Evolutionary conservation across 2,113 vertebrate genomes (phyloP).

Genomic region (Sturnus vulgaris): DNA sequence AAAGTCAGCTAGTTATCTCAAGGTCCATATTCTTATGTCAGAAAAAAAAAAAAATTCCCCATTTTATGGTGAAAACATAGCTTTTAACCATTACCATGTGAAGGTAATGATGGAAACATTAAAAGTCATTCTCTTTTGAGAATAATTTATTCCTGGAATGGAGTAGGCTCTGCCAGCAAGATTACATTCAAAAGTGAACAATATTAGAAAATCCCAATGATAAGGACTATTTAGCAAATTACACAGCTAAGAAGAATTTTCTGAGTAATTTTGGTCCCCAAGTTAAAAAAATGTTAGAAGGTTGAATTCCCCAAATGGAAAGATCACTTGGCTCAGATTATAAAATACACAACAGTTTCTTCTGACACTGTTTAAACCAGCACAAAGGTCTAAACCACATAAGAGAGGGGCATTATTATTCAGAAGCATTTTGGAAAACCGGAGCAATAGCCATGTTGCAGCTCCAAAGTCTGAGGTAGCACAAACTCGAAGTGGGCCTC

Average conservation of each 20-base stretch:
- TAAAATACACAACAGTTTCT: not conserved
- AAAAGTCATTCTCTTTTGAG: not conserved
- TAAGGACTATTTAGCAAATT: conserved; percentile 1
- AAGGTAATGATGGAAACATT: conserved; percentile 1
- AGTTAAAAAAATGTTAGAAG: not conserved
- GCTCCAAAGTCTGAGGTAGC: not conserved
- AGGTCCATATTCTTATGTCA: not conserved
- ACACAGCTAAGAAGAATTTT: conserved; percentile 20
- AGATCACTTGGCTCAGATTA: not conserved
- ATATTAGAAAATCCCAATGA: not conserved
- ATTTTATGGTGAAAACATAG: not conserved
- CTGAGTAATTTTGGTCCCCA: not conserved
- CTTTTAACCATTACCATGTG: not conserved
- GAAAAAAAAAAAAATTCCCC: not conserved
- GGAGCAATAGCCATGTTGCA: not conserved
- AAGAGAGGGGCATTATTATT: not conserved
- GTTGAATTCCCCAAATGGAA: not conserved
- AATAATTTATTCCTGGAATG: conserved; percentile 24
- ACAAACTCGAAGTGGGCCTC: not conserved
- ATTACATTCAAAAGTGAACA: conserved; percentile 1
- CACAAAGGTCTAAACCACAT: not conserved
- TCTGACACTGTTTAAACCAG: not conserved
- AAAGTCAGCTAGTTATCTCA: not conserved
- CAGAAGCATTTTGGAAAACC: not conserved
- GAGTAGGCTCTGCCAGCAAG: not conserved